A percentile compares a stretch with the other conserved stretches of the same genome.
Evolutionary conservation across 1,140 invertebrate genomes (phyloP).

Genomic region (Samia ricini): DNA sequence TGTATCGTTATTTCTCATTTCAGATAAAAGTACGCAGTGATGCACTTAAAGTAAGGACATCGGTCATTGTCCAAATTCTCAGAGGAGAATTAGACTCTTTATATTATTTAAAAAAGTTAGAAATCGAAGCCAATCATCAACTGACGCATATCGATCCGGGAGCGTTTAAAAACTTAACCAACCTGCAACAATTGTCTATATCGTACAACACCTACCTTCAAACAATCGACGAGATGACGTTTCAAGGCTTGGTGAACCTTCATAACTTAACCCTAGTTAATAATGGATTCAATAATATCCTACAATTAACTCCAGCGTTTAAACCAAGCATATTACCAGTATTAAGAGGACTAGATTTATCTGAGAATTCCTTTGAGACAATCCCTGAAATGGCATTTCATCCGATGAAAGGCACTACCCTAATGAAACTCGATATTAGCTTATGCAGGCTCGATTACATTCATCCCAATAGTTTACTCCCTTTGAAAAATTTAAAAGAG

Average conservation of each 20-base stretch:
- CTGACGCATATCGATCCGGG: slow-evolving; percentile 52
- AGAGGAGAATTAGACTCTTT: slow-evolving; percentile 43
- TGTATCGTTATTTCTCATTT: slow-evolving; percentile 29
- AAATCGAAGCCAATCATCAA: slow-evolving; percentile 65
- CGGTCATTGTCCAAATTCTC: slow-evolving; percentile 45
- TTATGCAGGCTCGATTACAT: slow-evolving; percentile 75
- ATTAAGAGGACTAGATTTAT: slow-evolving; percentile 54
- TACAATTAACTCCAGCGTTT: slow-evolving; percentile 47
- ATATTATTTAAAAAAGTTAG: slow-evolving; percentile 44
- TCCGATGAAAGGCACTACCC: slow-evolving; percentile 46
- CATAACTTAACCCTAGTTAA: slow-evolving; percentile 66
- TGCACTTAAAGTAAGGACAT: slow-evolving; percentile 54
- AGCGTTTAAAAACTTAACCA: slow-evolving; percentile 52
- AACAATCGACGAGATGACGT: slow-evolving; percentile 44
- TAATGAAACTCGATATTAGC: slow-evolving; percentile 66
- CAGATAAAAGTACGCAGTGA: slow-evolving; percentile 49
- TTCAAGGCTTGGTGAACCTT: slow-evolving; percentile 57
- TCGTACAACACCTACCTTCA: slow-evolving; percentile 55
- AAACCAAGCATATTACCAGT: slow-evolving; percentile 49
- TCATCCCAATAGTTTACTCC: slow-evolving; percentile 67
- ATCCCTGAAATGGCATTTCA: slow-evolving; percentile 56
- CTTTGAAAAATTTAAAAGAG: slow-evolving; percentile 63
- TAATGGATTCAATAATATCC: slow-evolving; percentile 61
- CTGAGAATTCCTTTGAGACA: slow-evolving; percentile 58
- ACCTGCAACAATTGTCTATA: slow-evolving; percentile 54